These are phyloP conservation scores for Enoplosus armatus DNA, from an alignment of 2,797 vertebrate genomes.

Conservation along the genomic window DNA sequence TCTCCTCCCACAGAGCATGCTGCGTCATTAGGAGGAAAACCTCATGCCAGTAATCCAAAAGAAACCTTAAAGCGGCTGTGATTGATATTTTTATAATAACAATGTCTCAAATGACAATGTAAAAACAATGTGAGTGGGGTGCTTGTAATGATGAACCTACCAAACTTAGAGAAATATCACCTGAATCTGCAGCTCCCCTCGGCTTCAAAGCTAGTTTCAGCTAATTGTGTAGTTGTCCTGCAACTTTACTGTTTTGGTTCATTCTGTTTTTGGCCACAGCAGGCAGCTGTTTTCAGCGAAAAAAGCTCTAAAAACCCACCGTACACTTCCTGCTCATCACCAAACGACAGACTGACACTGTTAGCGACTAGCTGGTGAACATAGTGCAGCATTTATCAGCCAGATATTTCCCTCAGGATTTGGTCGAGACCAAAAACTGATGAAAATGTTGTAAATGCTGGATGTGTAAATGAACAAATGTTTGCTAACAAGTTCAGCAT, in stretches of 20 bases:
- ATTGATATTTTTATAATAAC: background rate
- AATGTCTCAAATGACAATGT: background rate
- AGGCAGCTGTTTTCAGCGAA: background rate
- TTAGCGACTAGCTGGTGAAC: background rate
- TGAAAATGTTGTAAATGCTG: background rate
- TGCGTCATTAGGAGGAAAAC: conserved; percentile 40
- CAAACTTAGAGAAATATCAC: background rate
- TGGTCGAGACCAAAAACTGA: background rate
- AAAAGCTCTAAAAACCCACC: background rate
- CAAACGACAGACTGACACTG: background rate
- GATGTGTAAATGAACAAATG: background rate
- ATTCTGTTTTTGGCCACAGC: background rate
- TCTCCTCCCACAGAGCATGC: conserved; percentile 39
- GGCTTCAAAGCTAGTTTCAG: background rate
- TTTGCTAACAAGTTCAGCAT: background rate
- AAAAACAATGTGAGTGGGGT: background rate
- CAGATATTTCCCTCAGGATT: background rate
- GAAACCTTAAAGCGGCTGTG: background rate
- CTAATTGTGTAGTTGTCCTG: background rate
- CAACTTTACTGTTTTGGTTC: background rate
- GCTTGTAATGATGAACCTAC: background rate
- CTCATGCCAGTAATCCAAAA: conserved; percentile 13
- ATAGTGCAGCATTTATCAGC: background rate
- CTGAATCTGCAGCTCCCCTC: background rate
- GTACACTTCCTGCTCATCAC: background rate